Percentiles rank a stretch among this genome's conserved stretches.
Conservation (phyloP, 2,797 vertebrate species). For the Bovichtus variegatus region DNA sequence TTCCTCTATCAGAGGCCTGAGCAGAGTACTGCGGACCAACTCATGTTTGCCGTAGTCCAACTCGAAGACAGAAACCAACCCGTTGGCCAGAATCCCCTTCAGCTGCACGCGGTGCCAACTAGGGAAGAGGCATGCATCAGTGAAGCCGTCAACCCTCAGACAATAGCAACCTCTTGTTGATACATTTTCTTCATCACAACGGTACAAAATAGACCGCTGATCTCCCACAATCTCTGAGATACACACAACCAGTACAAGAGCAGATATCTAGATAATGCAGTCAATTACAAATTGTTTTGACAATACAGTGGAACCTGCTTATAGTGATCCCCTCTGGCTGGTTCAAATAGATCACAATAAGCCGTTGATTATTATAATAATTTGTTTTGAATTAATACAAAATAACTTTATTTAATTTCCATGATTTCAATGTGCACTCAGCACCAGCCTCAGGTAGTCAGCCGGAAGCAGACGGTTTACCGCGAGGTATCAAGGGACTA, state of each 20-base stretch:
- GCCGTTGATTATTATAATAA: no score
- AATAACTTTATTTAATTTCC: no score
- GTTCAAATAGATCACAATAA: no score
- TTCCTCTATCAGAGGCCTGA: slow-evolving; percentile 87
- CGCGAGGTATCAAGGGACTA: no score
- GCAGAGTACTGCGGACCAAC: slow-evolving; percentile 83
- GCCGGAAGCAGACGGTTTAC: no score
- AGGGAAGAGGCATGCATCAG: background rate
- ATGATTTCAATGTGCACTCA: no score
- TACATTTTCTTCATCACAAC: background rate
- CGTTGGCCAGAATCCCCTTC: slow-evolving; percentile 90
- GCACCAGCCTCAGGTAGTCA: no score
- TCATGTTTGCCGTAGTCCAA: slow-evolving; percentile 95
- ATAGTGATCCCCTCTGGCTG: no score
- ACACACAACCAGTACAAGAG: background rate
- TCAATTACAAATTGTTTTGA: background rate
- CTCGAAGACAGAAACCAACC: slow-evolving; percentile 92
- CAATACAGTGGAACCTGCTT: no score
- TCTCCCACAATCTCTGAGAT: background rate
- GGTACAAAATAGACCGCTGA: background rate
- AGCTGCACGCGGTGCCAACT: slow-evolving; percentile 95
- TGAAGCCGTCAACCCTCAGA: background rate
- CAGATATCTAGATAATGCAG: background rate
- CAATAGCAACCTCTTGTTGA: background rate
- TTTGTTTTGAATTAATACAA: no score